These are phyloP conservation scores for Conchocele bisecta DNA, from an alignment of 2,888 invertebrate species.

Conservation along the genomic window DNA sequence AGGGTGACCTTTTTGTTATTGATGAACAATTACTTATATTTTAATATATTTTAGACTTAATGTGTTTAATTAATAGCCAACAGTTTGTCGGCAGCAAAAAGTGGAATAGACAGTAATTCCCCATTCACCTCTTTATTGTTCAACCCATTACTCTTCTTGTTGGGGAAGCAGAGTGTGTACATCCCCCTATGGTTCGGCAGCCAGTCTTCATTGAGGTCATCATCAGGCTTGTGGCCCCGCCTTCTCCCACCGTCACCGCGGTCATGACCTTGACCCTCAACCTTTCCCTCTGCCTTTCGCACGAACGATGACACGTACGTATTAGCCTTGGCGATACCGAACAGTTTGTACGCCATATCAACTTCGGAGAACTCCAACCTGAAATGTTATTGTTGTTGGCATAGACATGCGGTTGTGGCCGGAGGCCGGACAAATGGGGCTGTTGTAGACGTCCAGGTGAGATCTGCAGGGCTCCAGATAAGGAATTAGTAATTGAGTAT, in stretches of 20 bases:
- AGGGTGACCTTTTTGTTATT: no score
- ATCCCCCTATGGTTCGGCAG: conserved; percentile 45
- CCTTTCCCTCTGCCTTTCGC: conserved; percentile 58
- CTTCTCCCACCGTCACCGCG: background rate
- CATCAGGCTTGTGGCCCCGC: background rate
- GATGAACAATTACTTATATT: no score
- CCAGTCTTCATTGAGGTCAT: conserved; percentile 44
- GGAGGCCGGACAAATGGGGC: no score
- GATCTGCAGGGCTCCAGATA: no score
- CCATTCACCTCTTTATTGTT: conserved; percentile 41
- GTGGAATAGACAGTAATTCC: no score
- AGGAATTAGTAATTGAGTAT: no score
- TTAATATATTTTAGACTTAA: no score
- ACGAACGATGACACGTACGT: conserved; percentile 63
- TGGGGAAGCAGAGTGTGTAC: conserved; percentile 50
- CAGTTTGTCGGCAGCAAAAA: no score
- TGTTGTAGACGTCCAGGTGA: no score
- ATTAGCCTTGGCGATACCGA: conserved; percentile 65
- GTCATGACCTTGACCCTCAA: background rate
- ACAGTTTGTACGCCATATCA: conserved; percentile 66
- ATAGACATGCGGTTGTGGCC: no score
- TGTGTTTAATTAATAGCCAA: no score
- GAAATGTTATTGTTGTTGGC: conserved; percentile 21
- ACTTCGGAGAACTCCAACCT: conserved; percentile 66
- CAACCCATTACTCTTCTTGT: conserved; percentile 18